A percentile compares a stretch with the other conserved stretches of the same genome.
Conservation (phyloP, 64 coral and sea anemone genomes). For the Exaiptasia diaphana region DNA sequence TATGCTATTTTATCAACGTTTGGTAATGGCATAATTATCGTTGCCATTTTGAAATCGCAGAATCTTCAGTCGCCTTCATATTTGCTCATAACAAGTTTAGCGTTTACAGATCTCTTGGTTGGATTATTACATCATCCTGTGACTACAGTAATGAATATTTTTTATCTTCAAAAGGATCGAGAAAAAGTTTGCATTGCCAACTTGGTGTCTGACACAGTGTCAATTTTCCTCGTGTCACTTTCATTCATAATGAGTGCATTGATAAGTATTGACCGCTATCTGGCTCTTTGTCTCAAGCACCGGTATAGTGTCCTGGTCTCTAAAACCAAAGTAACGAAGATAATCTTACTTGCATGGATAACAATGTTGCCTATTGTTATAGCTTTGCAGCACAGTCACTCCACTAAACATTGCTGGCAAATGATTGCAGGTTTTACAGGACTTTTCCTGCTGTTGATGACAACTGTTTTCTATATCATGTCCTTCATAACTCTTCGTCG, state of each 20-base stretch:
- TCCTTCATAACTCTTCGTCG: background rate
- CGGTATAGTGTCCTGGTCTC: background rate
- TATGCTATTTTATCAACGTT: too few relatives aligned
- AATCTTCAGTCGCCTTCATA: background rate
- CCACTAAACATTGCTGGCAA: too few relatives aligned
- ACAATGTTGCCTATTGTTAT: background rate
- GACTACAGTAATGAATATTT: background rate
- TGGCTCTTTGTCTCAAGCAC: background rate
- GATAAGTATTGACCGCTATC: background rate
- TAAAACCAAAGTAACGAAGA: background rate
- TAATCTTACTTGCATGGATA: background rate
- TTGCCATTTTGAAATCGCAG: background rate
- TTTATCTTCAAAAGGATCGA: background rate
- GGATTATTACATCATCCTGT: background rate
- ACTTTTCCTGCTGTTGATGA: background rate
- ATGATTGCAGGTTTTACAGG: too few relatives aligned
- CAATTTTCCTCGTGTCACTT: background rate
- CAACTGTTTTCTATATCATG: background rate
- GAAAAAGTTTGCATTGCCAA: background rate
- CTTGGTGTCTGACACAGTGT: background rate
- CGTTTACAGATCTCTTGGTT: background rate
- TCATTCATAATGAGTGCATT: background rate
- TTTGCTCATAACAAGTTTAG: slow-evolving; percentile 9
- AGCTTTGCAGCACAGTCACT: background rate
- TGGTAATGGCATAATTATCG: too few relatives aligned